phyloP scores from a whole-genome alignment of 2,888 invertebrate genomes.

The Cotesia congregata region DNA sequence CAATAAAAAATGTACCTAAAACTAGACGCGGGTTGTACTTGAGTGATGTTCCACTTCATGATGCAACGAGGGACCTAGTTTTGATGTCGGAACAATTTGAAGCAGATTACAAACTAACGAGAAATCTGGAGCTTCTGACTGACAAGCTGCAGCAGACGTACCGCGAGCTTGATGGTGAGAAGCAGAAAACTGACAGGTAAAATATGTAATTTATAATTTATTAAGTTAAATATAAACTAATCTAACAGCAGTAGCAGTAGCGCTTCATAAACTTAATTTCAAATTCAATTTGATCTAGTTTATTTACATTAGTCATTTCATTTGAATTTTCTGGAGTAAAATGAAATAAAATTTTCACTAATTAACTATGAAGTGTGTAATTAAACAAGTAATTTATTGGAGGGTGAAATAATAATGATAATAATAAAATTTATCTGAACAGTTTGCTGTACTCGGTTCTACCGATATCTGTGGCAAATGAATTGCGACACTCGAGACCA shows the following conservation, averaged over 20 bases:
- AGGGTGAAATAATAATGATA: background rate
- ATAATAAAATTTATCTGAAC: conserved; percentile 43
- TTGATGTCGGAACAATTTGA: conserved; percentile 97
- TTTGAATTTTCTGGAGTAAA: too few relatives aligned
- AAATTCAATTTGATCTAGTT: too few relatives aligned
- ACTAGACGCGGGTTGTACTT: conserved; percentile 89
- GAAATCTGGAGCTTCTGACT: conserved; percentile 92
- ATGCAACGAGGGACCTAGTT: conserved; percentile 94
- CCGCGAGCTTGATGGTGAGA: conserved; percentile 92
- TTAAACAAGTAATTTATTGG: background rate
- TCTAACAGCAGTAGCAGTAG: too few relatives aligned
- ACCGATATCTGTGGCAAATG: conserved; percentile 95
- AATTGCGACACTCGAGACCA: conserved; percentile 90
- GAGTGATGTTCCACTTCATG: conserved; percentile 95
- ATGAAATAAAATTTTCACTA: too few relatives aligned
- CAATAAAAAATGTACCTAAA: conserved; percentile 7
- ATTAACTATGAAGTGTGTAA: too few relatives aligned
- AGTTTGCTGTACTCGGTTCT: conserved; percentile 94
- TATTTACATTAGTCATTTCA: too few relatives aligned
- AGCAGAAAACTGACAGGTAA: conserved; percentile 95
- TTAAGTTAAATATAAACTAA: too few relatives aligned
- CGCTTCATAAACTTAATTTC: too few relatives aligned
- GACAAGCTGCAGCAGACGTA: conserved; percentile 96
- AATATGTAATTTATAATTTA: conserved; percentile 33
- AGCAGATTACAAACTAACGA: conserved; percentile 95